Evolutionary conservation across 2,113 vertebrate genomes (phyloP).

Genomic region (Pitta sordida): DNA sequence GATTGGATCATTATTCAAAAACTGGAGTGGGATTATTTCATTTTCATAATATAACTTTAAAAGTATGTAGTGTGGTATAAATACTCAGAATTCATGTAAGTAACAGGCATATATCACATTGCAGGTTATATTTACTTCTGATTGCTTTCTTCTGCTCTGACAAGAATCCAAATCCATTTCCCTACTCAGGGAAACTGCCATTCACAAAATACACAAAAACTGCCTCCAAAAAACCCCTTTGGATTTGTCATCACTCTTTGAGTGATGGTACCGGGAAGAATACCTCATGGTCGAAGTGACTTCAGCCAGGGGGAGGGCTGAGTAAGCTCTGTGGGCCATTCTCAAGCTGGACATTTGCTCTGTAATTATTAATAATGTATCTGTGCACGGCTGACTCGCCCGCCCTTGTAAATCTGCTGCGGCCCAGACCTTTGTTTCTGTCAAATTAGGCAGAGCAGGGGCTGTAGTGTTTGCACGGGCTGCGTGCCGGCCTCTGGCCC

Average conservation of each 20-base stretch:
- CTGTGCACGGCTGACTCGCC: not conserved
- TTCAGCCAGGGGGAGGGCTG: slow-evolving; percentile 7
- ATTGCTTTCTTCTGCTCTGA: not conserved
- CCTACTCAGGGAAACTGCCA: not conserved
- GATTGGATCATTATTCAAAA: not conserved
- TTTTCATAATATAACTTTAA: not conserved
- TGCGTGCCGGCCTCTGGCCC: not conserved
- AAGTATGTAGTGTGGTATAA: not conserved
- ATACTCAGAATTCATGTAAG: not conserved
- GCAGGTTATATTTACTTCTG: not conserved
- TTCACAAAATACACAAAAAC: not conserved
- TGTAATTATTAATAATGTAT: not conserved
- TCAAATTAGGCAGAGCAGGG: not conserved
- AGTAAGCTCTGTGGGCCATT: not conserved
- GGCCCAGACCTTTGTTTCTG: not conserved
- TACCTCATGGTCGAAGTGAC: not conserved
- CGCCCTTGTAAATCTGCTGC: not conserved
- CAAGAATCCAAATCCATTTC: not conserved
- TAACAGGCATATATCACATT: not conserved
- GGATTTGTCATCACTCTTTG: slow-evolving; percentile 33
- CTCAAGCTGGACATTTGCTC: rapidly evolving
- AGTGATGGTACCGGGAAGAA: slow-evolving; percentile 30
- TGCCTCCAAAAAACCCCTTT: not conserved
- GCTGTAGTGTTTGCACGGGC: not conserved
- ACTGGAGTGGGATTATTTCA: not conserved